These are phyloP conservation scores for Timema cristinae DNA, from an alignment of 2,888 invertebrate genomes.

Conservation along the genomic window DNA sequence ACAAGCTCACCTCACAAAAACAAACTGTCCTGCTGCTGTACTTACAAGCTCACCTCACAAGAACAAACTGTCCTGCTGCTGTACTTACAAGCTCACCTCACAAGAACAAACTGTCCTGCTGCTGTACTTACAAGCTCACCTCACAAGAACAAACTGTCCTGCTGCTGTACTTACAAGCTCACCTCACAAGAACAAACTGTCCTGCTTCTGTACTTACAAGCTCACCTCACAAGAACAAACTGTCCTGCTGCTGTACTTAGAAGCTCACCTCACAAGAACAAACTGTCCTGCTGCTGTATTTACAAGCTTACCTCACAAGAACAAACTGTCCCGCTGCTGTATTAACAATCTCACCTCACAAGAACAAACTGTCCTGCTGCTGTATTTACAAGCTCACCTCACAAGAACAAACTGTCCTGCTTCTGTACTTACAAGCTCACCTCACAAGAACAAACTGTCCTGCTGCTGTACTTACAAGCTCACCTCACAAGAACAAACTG, in stretches of 20 bases:
- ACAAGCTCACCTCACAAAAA: no score
- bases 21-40: not conserved
- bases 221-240: not conserved
- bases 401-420: not conserved
- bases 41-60: not conserved
- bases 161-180: no score
- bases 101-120: not conserved
- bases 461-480: not conserved
- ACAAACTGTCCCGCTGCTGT: not conserved
- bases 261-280: no score
- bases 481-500: not conserved
- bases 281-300: not conserved
- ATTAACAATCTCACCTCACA: no score
- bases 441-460: not conserved
- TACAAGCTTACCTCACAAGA: not conserved
- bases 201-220: not conserved
- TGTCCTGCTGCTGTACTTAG: no score
- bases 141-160: not conserved
- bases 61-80: not conserved
- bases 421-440: no score
- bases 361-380: not conserved
- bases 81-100: no score
- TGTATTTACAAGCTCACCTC: not conserved
- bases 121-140: not conserved
- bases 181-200: not conserved